Evolutionary conservation across 2,888 invertebrate species (phyloP).

Genomic region (Ennomos fuscantarius): DNA sequence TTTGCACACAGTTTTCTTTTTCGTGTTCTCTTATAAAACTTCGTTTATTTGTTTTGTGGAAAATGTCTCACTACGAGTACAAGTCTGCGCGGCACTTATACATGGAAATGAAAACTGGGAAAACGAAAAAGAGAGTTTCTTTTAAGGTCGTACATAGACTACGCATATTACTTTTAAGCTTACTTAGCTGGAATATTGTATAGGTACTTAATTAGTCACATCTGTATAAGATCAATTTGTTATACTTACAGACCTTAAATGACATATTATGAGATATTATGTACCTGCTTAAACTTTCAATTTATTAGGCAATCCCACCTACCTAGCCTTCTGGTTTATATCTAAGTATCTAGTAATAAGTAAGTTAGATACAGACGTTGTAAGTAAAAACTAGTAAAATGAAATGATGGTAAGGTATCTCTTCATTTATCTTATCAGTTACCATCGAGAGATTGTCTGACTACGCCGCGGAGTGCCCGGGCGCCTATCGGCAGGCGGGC

Average conservation of each 20-base stretch:
- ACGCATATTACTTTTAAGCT: constrained; percentile 14
- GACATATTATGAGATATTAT: too few relatives aligned
- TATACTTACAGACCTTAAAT: too few relatives aligned
- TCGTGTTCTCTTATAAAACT: constrained; percentile 45
- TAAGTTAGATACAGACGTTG: too few relatives aligned
- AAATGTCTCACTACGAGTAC: constrained; percentile 71
- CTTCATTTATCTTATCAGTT: constrained; percentile 52
- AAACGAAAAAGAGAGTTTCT: constrained; percentile 71
- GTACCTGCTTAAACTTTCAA: not conserved
- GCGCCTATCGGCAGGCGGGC: constrained; percentile 73
- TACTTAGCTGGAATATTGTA: constrained; percentile 29
- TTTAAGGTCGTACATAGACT: constrained; percentile 64
- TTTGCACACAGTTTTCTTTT: constrained; percentile 49
- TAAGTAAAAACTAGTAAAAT: too few relatives aligned
- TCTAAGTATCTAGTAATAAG: too few relatives aligned
- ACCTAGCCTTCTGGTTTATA: too few relatives aligned
- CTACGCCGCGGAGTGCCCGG: constrained; percentile 79
- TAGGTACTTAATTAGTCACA: constrained; percentile 1
- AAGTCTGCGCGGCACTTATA: constrained; percentile 64
- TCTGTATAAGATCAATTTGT: too few relatives aligned
- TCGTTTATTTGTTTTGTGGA: constrained; percentile 43
- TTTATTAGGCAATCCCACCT: too few relatives aligned
- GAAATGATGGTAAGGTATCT: too few relatives aligned
- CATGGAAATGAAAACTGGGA: constrained; percentile 72
- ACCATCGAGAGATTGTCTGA: constrained; percentile 74